Evolutionary conservation across 2,113 vertebrate species (phyloP), one percentile per base, ranked within the genome.

Genomic region (Peromyscus maniculatus): DNA sequence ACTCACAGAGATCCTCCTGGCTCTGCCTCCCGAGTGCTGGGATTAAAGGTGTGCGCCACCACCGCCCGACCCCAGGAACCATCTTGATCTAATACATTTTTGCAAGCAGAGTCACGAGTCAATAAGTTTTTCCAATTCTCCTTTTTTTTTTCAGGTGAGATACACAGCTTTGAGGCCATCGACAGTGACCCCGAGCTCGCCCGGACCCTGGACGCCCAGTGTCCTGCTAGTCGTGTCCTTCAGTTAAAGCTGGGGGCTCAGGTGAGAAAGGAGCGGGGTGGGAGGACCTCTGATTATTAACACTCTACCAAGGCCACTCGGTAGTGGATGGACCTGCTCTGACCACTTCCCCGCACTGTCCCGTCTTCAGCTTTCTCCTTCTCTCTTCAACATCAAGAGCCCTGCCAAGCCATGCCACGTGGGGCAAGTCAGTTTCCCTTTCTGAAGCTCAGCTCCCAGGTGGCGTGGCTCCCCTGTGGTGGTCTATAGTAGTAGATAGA

Each of bases 201-300:
- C 80, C 99, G 96, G 89, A 98, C 98, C 17, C 99, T 99, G 49
- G 99, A 99, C 39, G 94, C 98, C 52, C 99, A 99, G 97, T 99
- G 99, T 98, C 99, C 99, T 0, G 99, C 99, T 71, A 98, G 98
- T 95, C 99, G 98, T 89, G 95, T 98, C 77, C 98, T 99, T 97
- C 99, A 99, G 87, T 99, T 99, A 77, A 99, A 99, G 98, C 98
- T 99, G 10, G 99, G 99, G 89, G 99, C 99, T 91, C 99, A 99
- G 99, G 99, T 99, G 39, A 96, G 94, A 83, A 28, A 55, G 49
- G 94, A 88, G n/a, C 17, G 64, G 13, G 17, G 36, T 7, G 2
- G 39, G 28, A 9, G 28, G 31, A 1, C 71, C 62, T 74, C 57
- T 31, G 5, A 19, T 33, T n/a, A 72, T 78, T 77, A 59, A 4